Conservation (phyloP, 2,113 vertebrate genomes). For the Mobula birostris region DNA sequence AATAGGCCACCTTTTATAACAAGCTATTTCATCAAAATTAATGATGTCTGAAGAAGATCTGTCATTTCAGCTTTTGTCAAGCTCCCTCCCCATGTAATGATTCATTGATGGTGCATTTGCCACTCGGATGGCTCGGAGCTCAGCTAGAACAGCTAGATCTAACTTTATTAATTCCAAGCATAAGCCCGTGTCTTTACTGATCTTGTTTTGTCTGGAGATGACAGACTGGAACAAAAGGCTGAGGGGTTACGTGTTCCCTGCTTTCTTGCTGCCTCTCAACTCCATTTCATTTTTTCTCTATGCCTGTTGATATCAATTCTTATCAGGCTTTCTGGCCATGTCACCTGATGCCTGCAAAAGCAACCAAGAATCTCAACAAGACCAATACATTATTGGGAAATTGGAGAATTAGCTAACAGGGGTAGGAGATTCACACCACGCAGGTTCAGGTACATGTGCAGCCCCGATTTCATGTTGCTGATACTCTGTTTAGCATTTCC, state of each 20-base stretch:
- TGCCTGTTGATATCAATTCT: no score
- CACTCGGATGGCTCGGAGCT: background rate
- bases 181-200: background rate
- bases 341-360: background rate
- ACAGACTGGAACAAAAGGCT: background rate
- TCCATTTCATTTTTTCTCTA: background rate
- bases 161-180: background rate
- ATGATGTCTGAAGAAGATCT: background rate
- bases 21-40: background rate
- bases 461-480: background rate
- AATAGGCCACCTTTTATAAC: slow-evolving; percentile 13
- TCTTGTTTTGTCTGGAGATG: background rate
- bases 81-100: background rate
- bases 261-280: background rate
- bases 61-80: slow-evolving; percentile 9
- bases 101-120: background rate
- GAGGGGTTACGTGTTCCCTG: background rate
- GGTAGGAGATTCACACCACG: background rate
- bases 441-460: background rate
- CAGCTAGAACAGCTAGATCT: no score
- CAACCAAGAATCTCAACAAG: background rate
- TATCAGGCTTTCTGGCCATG: background rate
- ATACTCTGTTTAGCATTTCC: background rate
- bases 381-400: background rate
- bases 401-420: background rate